phyloP scores from a whole-genome alignment of 2,797 vertebrate genomes.

The Dipus sagitta region DNA sequence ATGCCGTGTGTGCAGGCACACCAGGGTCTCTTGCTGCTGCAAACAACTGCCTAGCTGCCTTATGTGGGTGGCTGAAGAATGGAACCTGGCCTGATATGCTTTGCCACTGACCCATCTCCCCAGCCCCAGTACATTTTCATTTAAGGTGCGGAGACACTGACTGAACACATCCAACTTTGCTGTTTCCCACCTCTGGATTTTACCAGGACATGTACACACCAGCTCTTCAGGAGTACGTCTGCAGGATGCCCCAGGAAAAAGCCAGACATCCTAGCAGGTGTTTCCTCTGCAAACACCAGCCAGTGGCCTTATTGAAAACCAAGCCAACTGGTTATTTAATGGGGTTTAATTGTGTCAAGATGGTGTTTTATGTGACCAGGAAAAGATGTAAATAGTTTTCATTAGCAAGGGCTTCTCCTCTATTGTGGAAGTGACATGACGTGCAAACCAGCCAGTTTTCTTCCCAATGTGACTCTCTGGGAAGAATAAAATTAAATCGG shows the following conservation, averaged over 20 bases:
- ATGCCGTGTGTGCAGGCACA: no score
- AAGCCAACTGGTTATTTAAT: not conserved
- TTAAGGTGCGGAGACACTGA: conserved; percentile 29
- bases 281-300: conserved; percentile 10
- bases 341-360: not conserved
- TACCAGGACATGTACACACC: not conserved
- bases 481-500: conserved; percentile 67
- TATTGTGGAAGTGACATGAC: not conserved
- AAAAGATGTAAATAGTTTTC: not conserved
- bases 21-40: no score
- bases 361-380: not conserved
- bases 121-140: not conserved
- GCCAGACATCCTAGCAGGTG: not conserved
- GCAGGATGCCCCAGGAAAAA: not conserved
- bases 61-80: no score
- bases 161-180: not conserved
- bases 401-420: not conserved
- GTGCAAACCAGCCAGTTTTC: not conserved
- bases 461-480: conserved; percentile 49
- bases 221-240: conserved; percentile 53
- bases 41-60: no score
- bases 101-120: no score
- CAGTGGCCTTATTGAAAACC: conserved; percentile 27
- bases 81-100: no score
- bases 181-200: conserved; percentile 38